Evolutionary conservation across 2,113 vertebrate species (phyloP).

Genomic region (Neoarius graeffei): DNA sequence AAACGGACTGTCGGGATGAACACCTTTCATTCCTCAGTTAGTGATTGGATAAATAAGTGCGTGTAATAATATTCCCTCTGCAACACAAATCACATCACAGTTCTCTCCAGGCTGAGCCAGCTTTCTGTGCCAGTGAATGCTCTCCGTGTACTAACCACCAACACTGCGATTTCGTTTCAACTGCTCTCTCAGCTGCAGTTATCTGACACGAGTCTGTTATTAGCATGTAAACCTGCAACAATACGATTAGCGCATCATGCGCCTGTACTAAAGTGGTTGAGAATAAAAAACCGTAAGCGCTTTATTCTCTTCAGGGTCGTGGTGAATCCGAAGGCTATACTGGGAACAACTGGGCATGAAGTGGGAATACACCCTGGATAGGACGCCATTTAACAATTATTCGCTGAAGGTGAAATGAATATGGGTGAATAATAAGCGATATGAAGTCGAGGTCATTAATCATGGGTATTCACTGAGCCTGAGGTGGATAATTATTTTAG

Average conservation of each 20-base stretch:
- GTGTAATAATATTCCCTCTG: conserved; percentile 5
- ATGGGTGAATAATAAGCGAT: no score
- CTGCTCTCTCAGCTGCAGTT: not conserved
- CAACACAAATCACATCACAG: not conserved
- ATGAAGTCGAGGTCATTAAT: no score
- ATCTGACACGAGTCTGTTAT: not conserved
- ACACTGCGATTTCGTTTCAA: no score
- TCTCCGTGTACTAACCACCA: not conserved
- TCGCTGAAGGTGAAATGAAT: no score
- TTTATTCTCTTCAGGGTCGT: not conserved
- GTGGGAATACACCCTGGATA: not conserved
- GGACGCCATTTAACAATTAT: not conserved
- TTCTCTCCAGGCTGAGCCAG: not conserved
- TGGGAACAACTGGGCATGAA: not conserved
- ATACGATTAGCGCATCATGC: not conserved
- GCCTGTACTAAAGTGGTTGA: not conserved
- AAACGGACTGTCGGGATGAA: not conserved
- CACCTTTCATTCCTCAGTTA: not conserved
- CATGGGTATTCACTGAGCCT: no score
- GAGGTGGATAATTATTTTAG: no score
- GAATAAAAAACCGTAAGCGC: not conserved
- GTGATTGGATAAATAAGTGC: not conserved
- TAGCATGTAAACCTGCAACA: not conserved
- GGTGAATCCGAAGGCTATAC: not conserved
- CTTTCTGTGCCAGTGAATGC: conserved; percentile 1